These are phyloP conservation scores for mouse (Mus musculus) DNA, from an alignment of 2,113 vertebrate genomes.

Conservation along the genomic window GRCm39 chr1:55706501-55707000, in stretches of 20 bases:
- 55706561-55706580: not conserved
- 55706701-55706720: not conserved
- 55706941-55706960: not conserved
- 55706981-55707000: not conserved
- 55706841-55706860: not conserved
- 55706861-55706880: not conserved
- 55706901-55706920: not conserved
- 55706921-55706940: not conserved
- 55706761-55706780: not conserved
- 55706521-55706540: not conserved
- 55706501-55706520: not conserved
- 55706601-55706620: not conserved
- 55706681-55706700: constrained; percentile 8
- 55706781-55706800: not conserved
- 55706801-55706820: not conserved
- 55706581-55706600: not conserved
- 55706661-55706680: not conserved
- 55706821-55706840: not conserved
- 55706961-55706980: not conserved
- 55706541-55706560: not conserved
- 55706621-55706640: not conserved
- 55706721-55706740: not conserved
- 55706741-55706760: not conserved
- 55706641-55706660: constrained; percentile 6
- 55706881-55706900: not conserved